phyloP scores from a whole-genome alignment of 2,113 vertebrate genomes.

The Xiphophorus hellerii region DNA sequence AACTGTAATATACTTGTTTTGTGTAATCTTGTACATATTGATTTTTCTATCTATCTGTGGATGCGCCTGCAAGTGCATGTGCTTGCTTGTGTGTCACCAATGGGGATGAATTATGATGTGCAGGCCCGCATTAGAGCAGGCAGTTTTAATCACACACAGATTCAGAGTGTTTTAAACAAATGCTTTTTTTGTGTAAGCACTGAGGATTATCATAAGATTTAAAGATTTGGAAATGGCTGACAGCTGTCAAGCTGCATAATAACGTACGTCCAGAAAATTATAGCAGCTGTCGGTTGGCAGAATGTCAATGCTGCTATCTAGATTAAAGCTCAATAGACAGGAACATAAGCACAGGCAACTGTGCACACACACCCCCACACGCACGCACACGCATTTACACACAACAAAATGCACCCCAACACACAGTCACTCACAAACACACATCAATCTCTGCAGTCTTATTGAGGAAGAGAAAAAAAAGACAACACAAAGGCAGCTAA shows the following conservation, averaged over 20 bases:
- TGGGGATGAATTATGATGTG: constrained; percentile 69
- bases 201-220: constrained; percentile 81
- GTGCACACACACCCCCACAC: constrained; percentile 1
- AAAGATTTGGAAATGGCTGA: constrained; percentile 79
- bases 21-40: constrained; percentile 66
- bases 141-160: constrained; percentile 80
- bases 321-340: constrained; percentile 75
- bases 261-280: constrained; percentile 74
- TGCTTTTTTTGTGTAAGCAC: constrained; percentile 76
- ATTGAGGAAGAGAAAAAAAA: constrained; percentile 15
- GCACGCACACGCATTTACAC: constrained; percentile 7
- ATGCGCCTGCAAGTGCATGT: constrained; percentile 31
- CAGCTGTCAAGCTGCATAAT: constrained; percentile 78
- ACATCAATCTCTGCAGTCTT: constrained; percentile 32
- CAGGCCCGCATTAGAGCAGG: constrained; percentile 54
- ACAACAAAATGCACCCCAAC: constrained; percentile 23
- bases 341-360: constrained; percentile 44
- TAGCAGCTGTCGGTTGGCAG: constrained; percentile 68
- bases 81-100: constrained; percentile 37
- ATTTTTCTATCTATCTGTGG: constrained; percentile 54
- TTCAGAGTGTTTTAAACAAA: constrained; percentile 78
- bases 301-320: constrained; percentile 71
- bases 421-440: constrained; percentile 33
- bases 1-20: constrained; percentile 61
- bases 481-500: constrained; percentile 4